Evolutionary conservation across 2,113 vertebrate species (phyloP), one percentile per base, ranked within the genome.

Genomic region (Cisticola juncidis): DNA sequence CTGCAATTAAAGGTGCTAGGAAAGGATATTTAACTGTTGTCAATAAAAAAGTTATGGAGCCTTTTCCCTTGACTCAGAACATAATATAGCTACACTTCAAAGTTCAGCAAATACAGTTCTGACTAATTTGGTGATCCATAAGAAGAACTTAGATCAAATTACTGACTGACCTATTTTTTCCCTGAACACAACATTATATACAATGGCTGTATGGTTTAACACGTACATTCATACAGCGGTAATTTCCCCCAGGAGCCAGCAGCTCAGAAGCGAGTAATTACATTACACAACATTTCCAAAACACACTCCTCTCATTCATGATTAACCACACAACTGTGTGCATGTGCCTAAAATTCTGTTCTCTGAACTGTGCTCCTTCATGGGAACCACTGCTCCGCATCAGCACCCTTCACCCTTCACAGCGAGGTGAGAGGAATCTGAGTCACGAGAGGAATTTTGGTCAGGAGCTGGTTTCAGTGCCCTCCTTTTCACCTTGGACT

Each of bases 401-500:
- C 64, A 28, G 24, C 5, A n/a, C 56, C 82, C 50, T 81, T 71
- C 0, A 2, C 83, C 66, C n/a, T n/a, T n/a, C 1, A 2, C 0
- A 0, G 71, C 0, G 0, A 82, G 33, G 35, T 73, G 76, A 91
- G 74, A 86, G 31, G 47, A 71, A 82, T 86, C 71, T 53, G 60
- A 96, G 38, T 51, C 74, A 92, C 0, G 13, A 73, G 47, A 90
- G 25, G 87, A 94, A 94, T 93, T 89, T 56, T 92, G 50, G 47
- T 85, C 58, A 36, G 62, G 44, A 86, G 28, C 68, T 70, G 35
- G 9, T 88, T 65, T 83, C 79, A n/a, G 21, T 81, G 71, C 64
- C 82, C 79, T 92, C 29, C 19, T 85, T 88, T 91, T 94, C 89
- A 91, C 81, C 87, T 62, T 47, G 18, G 85, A 28, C 54, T 95